phyloP scores from a whole-genome alignment of 1,140 invertebrate genomes.

The Drosophila auraria region DNA sequence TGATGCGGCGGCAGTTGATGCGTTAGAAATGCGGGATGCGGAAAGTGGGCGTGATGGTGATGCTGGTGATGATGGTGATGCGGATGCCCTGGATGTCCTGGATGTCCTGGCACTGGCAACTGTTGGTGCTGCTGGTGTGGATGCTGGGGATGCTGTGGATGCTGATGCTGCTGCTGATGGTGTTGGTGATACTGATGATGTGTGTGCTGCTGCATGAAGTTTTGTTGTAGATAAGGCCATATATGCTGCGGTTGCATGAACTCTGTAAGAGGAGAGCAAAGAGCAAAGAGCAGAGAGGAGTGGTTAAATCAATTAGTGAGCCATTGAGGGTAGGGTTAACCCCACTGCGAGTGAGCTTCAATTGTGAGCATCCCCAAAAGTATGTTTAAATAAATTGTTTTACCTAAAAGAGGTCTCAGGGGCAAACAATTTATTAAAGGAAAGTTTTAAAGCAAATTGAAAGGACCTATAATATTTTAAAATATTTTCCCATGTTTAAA shows the following conservation, averaged over 20 bases:
- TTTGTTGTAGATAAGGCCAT: constrained; percentile 85
- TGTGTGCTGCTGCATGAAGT: constrained; percentile 84
- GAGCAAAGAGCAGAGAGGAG: background rate
- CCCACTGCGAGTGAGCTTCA: background rate
- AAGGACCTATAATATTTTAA: background rate
- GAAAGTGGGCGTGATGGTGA: constrained; percentile 67
- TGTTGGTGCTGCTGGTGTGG: constrained; percentile 72
- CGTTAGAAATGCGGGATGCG: constrained; percentile 83
- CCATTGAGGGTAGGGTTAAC: background rate
- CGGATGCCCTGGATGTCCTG: constrained; percentile 54
- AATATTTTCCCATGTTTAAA: too few species aligned
- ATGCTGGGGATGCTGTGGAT: constrained; percentile 57
- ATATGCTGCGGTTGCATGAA: constrained; percentile 85
- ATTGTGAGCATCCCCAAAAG: constrained; percentile 1
- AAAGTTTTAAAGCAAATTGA: background rate
- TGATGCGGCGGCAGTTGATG: constrained; percentile 69
- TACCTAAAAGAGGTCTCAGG: background rate
- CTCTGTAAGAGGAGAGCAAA: constrained; percentile 53
- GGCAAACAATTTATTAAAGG: too few species aligned
- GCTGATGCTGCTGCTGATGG: constrained; percentile 59
- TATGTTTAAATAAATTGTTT: constrained; percentile 9
- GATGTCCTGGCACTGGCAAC: constrained; percentile 60
- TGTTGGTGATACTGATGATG: constrained; percentile 80
- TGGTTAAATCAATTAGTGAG: constrained; percentile 27
- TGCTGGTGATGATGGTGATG: constrained; percentile 72